Conservation (phyloP, 2,797 vertebrate genomes). For the Xenops minutus region DNA sequence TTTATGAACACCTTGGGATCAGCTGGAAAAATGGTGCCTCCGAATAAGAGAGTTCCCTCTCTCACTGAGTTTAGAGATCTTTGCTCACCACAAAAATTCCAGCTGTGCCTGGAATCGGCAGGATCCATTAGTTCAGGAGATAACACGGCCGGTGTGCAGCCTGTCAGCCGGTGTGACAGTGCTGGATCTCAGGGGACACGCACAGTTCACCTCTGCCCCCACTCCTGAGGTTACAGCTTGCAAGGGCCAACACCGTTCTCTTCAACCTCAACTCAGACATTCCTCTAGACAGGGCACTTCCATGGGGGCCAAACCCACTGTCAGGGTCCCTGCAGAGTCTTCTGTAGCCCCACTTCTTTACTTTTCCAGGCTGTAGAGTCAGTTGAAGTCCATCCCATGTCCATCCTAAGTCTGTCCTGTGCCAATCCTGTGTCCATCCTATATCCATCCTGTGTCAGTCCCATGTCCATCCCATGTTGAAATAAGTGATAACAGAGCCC, state of each 20-base stretch:
- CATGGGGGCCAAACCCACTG: neutral
- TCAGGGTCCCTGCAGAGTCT: neutral
- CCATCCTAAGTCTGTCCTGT: neutral
- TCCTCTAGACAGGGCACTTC: neutral
- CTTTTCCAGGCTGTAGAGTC: neutral
- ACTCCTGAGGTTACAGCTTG: neutral
- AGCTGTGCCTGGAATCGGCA: neutral
- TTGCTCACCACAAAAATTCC: neutral
- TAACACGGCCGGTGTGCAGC: neutral
- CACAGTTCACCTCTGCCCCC: neutral
- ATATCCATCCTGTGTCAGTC: neutral
- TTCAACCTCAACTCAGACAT: neutral
- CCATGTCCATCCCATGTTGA: rapidly evolving
- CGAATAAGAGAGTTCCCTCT: neutral
- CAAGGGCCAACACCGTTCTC: neutral
- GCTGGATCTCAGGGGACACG: neutral
- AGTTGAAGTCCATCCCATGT: neutral
- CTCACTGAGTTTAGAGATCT: neutral
- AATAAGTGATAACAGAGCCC: neutral
- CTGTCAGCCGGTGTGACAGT: neutral
- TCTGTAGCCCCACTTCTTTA: neutral
- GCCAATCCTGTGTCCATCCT: neutral
- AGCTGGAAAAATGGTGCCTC: neutral
- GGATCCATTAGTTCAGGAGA: neutral
- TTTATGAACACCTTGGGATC: neutral